Base-by-base conservation (phyloP, 23 tunicate genomes). In the Trididemnum nubilum region DNA sequence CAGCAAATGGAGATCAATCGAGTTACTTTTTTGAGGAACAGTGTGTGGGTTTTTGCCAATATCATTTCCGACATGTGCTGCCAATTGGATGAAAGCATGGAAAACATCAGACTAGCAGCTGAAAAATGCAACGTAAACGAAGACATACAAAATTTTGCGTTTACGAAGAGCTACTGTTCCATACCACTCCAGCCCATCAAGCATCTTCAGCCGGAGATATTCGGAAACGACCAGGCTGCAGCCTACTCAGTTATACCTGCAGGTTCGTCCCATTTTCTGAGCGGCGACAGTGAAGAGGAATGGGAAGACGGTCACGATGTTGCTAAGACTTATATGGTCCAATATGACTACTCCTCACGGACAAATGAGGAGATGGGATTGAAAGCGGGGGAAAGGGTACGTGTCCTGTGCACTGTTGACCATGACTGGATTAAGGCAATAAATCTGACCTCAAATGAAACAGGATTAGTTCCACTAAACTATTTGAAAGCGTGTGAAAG, bases 1-100 rank as follows among this genome's bases (percentile, higher is more conserved):
- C 92, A 92, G 83, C 35, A 59, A 69, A 50, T 92, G 37, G 97
- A 92, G 61, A 79, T 37, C 49, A 86, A 86, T 18, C 76, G 97
- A 29, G 73, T 92, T 0, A 71, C 51, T 34, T 72, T 28, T 37
- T 3, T 92, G 37, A 72, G 97, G 21, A 92, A 92, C 82, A 60
- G 40, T 2, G 25, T 86, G 2, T 92, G 97, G 97, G 78, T 82
- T 12, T 92, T 81, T 31, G 29, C 91, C 21, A 92, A 92, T 72
- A 78, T 86, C 33, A 90, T 90, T 1, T 92, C 97, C 21, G 91
- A 86, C 44, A 22, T 86, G 12, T 92, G 85, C 34, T 80, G 81
- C 33, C 44, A 60, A 24, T 50, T 85, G 34, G 97, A 92, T 50
- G 87, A 92, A 65, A 81, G 87, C 33, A 27, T 88, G 33, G 97